phyloP scores from a whole-genome alignment of 1,140 invertebrate species.

The Laupala kohalensis region DNA sequence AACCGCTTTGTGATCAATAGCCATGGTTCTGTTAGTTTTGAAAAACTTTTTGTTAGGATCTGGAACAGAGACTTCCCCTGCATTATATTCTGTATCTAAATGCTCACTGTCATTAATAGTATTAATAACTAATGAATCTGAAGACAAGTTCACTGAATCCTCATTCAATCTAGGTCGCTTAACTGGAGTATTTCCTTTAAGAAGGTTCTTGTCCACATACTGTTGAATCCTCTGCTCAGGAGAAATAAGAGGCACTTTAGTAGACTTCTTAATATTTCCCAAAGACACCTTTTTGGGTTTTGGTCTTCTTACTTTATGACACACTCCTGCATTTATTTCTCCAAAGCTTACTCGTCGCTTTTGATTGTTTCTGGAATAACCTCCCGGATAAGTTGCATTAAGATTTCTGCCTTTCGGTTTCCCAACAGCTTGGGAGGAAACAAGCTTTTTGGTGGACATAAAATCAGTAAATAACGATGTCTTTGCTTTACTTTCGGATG shows the following conservation, averaged over 20 bases:
- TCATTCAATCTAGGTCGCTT: neutral
- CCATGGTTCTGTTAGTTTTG: constrained; percentile 22
- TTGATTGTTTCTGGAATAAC: neutral
- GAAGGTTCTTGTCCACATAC: neutral
- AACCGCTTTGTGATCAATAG: constrained; percentile 16
- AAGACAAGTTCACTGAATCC: too few relatives aligned
- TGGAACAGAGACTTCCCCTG: constrained; percentile 12
- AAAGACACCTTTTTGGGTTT: constrained; percentile 20
- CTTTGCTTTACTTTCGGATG: neutral
- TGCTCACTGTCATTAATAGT: neutral
- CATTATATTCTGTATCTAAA: neutral
- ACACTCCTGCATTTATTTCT: constrained; percentile 28
- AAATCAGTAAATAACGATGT: neutral
- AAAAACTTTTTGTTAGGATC: constrained; percentile 27
- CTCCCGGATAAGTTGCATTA: neutral
- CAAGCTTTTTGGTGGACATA: too few relatives aligned
- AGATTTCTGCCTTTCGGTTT: neutral
- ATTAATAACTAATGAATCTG: neutral
- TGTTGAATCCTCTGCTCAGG: neutral
- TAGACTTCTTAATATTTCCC: neutral
- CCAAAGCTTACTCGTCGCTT: constrained; percentile 15
- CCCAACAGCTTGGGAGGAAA: too few relatives aligned
- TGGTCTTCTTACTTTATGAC: constrained; percentile 26
- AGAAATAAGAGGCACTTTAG: neutral
- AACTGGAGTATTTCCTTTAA: neutral